phyloP scores from a whole-genome alignment of 53 echinoderm and acorn worm species.

The Holothuria leucospilota region DNA sequence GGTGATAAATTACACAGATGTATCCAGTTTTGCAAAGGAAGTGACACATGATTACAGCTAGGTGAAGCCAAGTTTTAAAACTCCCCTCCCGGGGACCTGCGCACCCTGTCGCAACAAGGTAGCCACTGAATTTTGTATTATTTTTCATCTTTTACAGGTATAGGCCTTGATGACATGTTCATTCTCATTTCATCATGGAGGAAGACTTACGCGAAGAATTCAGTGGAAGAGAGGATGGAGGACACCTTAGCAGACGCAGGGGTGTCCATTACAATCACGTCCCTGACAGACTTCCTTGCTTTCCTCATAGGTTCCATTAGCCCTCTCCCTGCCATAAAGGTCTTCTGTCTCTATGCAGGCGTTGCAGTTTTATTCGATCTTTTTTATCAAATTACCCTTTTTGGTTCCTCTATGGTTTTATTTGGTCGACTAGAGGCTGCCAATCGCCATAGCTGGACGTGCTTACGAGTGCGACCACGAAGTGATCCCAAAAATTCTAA shows the following conservation, averaged over 20 bases:
- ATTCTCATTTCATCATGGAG: constrained; percentile 93
- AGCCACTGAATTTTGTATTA: too few species aligned
- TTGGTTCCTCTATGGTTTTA: constrained; percentile 81
- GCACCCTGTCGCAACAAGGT: too few species aligned
- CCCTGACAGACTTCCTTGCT: constrained; percentile 84
- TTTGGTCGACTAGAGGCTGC: constrained; percentile 77
- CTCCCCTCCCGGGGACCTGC: too few species aligned
- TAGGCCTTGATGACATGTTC: constrained; percentile 95
- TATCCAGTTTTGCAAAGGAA: too few species aligned
- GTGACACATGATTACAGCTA: too few species aligned
- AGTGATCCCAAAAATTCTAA: constrained; percentile 55
- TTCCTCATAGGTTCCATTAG: constrained; percentile 89
- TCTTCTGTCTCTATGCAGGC: constrained; percentile 89
- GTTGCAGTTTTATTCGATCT: constrained; percentile 88
- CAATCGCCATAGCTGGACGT: constrained; percentile 73
- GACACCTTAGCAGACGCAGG: constrained; percentile 85
- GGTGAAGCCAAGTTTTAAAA: too few species aligned
- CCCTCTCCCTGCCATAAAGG: constrained; percentile 72
- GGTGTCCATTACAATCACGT: constrained; percentile 95
- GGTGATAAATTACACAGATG: too few species aligned
- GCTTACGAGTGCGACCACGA: constrained; percentile 67
- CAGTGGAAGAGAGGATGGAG: constrained; percentile 82
- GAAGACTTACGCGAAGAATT: constrained; percentile 52
- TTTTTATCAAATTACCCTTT: constrained; percentile 82
- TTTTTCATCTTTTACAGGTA: constrained; percentile 58